Base-by-base conservation (phyloP, 2,888 invertebrate species). In the Chrysolina americana region DNA sequence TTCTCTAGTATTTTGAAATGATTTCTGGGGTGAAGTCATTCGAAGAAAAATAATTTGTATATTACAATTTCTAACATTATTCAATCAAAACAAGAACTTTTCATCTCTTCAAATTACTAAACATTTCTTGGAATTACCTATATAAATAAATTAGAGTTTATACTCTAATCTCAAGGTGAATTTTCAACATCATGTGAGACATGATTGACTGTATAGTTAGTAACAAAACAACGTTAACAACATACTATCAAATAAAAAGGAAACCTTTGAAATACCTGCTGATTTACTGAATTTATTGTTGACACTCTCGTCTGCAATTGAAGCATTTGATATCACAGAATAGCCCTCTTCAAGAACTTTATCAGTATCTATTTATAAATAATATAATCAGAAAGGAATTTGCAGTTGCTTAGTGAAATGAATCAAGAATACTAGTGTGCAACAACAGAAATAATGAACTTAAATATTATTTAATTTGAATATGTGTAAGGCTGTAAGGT, bases 241-340 rank as follows among this genome's bases (percentile, higher is more conserved):
- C 1, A 36, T 11, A 36, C 15, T n/a, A 15, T 9, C 4, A 59
- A 59, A 15, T 2, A n/a, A 36, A 59, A 59, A 59, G 2, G n/a
- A n/a, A n/a, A n/a, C 1, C 21, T 19, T 10, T 23, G 23, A 3
- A 28, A 17, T 59, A 59, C 59, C 59, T 59, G 59, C 15, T 15
- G 10, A 59, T 36, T 10, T 36, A 28, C 6, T 59, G 36, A 28
- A 15, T n/a, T 28, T 59, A 36, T 28, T 59, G 59, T 9, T 17
- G 59, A 36, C n/a, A 28, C 8, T 28, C 13, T 59, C n/a, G 13
- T 59, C 36, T 23, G 36, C 59, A 59, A 13, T 9, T 59, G n/a
- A n/a, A 17, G 59, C 59, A 59, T 59, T 59, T n/a, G n/a, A 8
- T n/a, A 9, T 59, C 59, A 59, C 36, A 28, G 17, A 59, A 36